Evolutionary conservation across 2,113 vertebrate genomes (phyloP).

Genomic region (Anoura caudifer): DNA sequence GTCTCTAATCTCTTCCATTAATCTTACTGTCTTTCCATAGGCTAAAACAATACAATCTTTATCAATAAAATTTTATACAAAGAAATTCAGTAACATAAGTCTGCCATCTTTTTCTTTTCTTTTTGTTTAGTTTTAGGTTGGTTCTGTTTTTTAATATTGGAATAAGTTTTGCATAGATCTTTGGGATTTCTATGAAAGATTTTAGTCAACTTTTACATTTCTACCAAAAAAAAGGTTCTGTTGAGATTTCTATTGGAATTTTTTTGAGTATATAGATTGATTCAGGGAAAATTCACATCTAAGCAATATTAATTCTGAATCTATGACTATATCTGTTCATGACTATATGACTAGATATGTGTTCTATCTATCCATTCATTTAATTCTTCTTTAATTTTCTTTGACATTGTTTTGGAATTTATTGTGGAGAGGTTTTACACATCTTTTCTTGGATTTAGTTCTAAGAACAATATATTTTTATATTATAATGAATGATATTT

Average conservation of each 20-base stretch:
- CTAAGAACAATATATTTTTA: background rate
- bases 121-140: background rate
- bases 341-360: background rate
- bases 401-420: background rate
- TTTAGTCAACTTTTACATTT: background rate
- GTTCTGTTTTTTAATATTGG: too few species aligned
- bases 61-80: background rate
- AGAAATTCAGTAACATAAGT: background rate
- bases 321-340: background rate
- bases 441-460: background rate
- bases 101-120: background rate
- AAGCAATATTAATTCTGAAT: background rate
- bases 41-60: background rate
- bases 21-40: background rate
- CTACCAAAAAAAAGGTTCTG: background rate
- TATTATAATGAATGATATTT: background rate
- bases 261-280: too few species aligned
- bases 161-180: background rate
- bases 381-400: background rate
- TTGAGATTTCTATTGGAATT: background rate
- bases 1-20: background rate
- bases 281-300: background rate
- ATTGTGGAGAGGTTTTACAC: background rate
- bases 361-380: background rate
- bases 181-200: background rate